Evolutionary conservation across 2,888 invertebrate genomes (phyloP).

Genomic region (Megaustenia siamemsis): DNA sequence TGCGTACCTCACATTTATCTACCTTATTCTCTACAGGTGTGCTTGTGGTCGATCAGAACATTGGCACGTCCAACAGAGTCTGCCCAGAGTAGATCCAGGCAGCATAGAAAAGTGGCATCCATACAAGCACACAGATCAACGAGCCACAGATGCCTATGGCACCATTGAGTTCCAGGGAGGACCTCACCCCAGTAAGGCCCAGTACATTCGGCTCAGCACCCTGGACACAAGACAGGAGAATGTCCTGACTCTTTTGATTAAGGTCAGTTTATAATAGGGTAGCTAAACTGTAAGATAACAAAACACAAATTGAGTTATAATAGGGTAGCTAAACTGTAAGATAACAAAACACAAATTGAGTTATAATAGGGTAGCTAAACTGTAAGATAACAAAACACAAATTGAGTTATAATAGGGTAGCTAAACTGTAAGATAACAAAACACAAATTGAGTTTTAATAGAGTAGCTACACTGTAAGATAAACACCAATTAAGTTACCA

Average conservation of each 20-base stretch:
- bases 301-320: too few species aligned
- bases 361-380: too few species aligned
- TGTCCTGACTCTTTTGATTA: slow-evolving; percentile 90
- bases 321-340: too few species aligned
- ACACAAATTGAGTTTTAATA: too few species aligned
- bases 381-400: too few species aligned
- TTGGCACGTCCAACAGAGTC: slow-evolving; percentile 81
- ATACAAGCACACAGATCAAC: slow-evolving; percentile 90
- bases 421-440: too few species aligned
- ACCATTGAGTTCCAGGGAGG: slow-evolving; percentile 98
- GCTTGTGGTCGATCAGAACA: slow-evolving; percentile 90
- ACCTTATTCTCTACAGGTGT: slow-evolving; percentile 84
- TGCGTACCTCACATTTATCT: too few species aligned
- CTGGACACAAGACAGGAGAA: slow-evolving; percentile 94
- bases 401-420: too few species aligned
- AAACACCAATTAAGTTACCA: too few species aligned
- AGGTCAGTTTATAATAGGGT: slow-evolving; percentile 24
- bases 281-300: neutral
- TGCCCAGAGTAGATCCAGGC: slow-evolving; percentile 60
- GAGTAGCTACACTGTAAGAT: too few species aligned
- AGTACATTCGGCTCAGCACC: slow-evolving; percentile 96
- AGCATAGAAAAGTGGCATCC: slow-evolving; percentile 86
- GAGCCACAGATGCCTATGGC: slow-evolving; percentile 97
- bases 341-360: too few species aligned
- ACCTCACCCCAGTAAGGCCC: slow-evolving; percentile 97